A percentile compares a stretch with the other conserved stretches of the same genome.
Conservation (phyloP, 2,888 invertebrate genomes). For the Habroteleia sp. region DNA sequence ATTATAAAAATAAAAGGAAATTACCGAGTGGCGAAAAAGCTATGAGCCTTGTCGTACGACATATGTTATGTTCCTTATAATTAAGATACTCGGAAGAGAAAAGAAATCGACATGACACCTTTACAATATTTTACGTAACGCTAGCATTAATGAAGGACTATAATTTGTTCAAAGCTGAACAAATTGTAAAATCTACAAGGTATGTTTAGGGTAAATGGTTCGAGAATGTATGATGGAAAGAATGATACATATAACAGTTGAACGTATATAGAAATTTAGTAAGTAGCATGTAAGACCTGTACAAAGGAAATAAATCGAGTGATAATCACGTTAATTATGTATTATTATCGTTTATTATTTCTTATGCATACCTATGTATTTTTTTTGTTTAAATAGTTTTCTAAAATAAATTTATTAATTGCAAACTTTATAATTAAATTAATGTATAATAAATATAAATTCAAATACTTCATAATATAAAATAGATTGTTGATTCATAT, state of each 20-base stretch:
- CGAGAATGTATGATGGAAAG: conserved; percentile 59
- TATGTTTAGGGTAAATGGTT: conserved; percentile 59
- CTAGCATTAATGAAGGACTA: conserved; percentile 59
- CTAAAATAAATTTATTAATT: neutral
- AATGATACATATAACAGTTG: conserved; percentile 59
- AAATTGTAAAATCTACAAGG: conserved; percentile 55
- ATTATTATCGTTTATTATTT: conserved; percentile 5
- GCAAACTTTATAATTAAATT: too few species aligned
- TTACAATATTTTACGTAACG: conserved; percentile 67
- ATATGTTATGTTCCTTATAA: conserved; percentile 60
- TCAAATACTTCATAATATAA: too few species aligned
- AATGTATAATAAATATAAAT: too few species aligned
- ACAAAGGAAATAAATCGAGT: conserved; percentile 77
- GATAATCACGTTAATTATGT: conserved; percentile 71
- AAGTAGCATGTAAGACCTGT: conserved; percentile 72
- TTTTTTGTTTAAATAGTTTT: neutral
- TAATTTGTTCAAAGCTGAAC: conserved; percentile 54
- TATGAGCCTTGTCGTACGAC: conserved; percentile 58
- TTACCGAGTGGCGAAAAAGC: conserved; percentile 53
- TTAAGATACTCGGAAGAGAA: conserved; percentile 55
- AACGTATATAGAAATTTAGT: conserved; percentile 70
- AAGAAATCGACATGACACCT: conserved; percentile 45
- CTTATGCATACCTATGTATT: too few species aligned
- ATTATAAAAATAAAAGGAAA: conserved; percentile 29
- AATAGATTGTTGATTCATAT: neutral